phyloP scores from a whole-genome alignment of 2,113 vertebrate genomes.

The Zingel zingel region DNA sequence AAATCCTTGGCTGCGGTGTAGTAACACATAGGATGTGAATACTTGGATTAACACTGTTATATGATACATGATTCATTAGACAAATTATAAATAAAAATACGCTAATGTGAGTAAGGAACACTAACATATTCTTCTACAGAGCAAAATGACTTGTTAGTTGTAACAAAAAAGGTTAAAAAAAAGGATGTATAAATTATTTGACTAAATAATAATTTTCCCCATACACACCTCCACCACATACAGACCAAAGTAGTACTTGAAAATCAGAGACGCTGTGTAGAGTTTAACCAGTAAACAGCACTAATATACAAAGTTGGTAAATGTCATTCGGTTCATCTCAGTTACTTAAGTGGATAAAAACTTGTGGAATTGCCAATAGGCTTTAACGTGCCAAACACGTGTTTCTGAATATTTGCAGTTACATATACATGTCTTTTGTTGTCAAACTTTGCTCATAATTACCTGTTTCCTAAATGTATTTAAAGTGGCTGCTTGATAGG shows the following conservation, averaged over 20 bases:
- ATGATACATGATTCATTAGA: background rate
- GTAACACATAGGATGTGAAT: background rate
- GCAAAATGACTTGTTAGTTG: background rate
- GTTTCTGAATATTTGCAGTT: background rate
- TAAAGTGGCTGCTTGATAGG: background rate
- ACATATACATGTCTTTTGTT: background rate
- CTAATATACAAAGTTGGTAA: background rate
- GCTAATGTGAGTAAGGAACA: background rate
- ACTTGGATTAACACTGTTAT: background rate
- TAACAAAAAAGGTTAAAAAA: too few species aligned
- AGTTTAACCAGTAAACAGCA: background rate
- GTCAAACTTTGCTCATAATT: background rate
- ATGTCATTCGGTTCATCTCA: background rate
- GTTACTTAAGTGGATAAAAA: background rate
- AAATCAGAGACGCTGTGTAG: background rate
- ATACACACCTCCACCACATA: too few species aligned
- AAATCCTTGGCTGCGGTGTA: background rate
- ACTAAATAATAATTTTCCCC: too few species aligned
- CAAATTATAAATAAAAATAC: background rate
- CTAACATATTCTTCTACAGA: background rate
- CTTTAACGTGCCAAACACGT: background rate
- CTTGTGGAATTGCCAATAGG: background rate
- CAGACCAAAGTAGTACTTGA: background rate
- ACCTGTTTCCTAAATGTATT: conserved; percentile 7
- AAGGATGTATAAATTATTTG: background rate